phyloP scores from a whole-genome alignment of 2,888 invertebrate genomes.

The Lampropteryx suffumata region DNA sequence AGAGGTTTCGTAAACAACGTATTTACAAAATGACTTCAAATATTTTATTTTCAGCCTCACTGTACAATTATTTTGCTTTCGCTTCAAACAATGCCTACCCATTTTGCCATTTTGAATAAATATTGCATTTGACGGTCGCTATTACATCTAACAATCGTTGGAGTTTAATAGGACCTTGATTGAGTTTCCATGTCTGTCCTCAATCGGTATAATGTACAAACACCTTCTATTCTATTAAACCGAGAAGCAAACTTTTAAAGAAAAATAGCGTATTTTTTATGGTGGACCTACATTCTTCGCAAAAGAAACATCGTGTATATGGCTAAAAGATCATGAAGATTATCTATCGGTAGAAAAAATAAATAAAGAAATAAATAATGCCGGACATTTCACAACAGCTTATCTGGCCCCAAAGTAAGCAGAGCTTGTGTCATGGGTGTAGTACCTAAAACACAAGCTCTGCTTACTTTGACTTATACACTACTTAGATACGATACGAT shows the following conservation, averaged over 20 bases:
- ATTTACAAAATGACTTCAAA: conserved; percentile 15
- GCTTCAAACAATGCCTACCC: background rate
- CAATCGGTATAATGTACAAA: conserved; percentile 7
- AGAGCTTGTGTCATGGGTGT: too few species aligned
- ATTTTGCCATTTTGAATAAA: conserved; percentile 5
- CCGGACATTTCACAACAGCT: too few species aligned
- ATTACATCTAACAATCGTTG: conserved; percentile 2
- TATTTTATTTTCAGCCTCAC: conserved; percentile 10
- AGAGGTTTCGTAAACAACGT: conserved; percentile 17
- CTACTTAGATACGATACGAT: too few species aligned
- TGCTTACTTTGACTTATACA: too few species aligned
- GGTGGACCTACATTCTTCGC: too few species aligned
- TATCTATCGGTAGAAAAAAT: too few species aligned
- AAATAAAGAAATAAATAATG: too few species aligned
- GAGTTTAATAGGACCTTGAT: conserved; percentile 17
- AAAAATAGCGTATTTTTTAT: background rate
- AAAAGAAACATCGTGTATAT: background rate
- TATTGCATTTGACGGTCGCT: background rate
- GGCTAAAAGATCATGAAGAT: too few species aligned
- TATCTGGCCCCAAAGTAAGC: too few species aligned
- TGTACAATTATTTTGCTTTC: conserved; percentile 8
- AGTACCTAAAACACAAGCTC: too few species aligned
- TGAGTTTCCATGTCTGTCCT: conserved; percentile 24
- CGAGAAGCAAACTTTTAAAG: conserved; percentile 7
- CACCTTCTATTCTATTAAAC: conserved; percentile 5